Evolutionary conservation across 2,113 vertebrate genomes (phyloP).

Genomic region (Gasterosteus nipponicus): DNA sequence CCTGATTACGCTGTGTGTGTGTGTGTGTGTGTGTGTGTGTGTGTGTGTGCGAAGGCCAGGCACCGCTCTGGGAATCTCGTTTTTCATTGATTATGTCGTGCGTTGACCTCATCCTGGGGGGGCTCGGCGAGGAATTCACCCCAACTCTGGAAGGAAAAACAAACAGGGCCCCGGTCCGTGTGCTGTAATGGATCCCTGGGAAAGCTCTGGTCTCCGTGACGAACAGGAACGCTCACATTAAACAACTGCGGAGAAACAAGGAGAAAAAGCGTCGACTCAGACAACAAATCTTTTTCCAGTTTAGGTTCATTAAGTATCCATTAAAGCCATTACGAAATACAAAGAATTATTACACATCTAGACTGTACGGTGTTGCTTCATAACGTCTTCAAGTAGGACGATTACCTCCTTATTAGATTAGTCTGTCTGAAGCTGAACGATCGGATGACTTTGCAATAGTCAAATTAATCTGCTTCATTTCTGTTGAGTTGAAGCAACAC

Average conservation of each 20-base stretch:
- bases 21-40: too few species aligned
- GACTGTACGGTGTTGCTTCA: neutral
- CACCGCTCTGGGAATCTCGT: slow-evolving; percentile 3
- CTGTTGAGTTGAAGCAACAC: neutral
- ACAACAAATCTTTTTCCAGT: slow-evolving; percentile 39
- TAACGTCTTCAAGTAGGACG: neutral
- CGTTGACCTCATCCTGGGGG: slow-evolving; percentile 41
- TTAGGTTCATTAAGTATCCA: neutral
- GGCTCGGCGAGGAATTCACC: slow-evolving; percentile 45
- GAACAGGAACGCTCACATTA: slow-evolving; percentile 42
- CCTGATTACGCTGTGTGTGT: slow-evolving; percentile 9
- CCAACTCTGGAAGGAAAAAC: slow-evolving; percentile 61
- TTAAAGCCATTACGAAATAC: neutral
- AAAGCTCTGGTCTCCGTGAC: slow-evolving; percentile 46
- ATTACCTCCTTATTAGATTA: neutral
- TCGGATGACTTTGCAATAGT: neutral
- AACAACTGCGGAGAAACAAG: slow-evolving; percentile 47
- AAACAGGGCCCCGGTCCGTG: slow-evolving; percentile 47
- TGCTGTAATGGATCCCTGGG: slow-evolving; percentile 64
- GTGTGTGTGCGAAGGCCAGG: neutral
- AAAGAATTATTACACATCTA: neutral
- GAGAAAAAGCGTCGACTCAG: slow-evolving; percentile 58
- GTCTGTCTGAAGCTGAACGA: neutral
- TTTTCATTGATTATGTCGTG: slow-evolving; percentile 37
- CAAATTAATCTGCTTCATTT: neutral